Percentiles rank a stretch among this genome's conserved stretches.
phyloP scores from a whole-genome alignment of 2,888 invertebrate species.

The Noctua janthina region DNA sequence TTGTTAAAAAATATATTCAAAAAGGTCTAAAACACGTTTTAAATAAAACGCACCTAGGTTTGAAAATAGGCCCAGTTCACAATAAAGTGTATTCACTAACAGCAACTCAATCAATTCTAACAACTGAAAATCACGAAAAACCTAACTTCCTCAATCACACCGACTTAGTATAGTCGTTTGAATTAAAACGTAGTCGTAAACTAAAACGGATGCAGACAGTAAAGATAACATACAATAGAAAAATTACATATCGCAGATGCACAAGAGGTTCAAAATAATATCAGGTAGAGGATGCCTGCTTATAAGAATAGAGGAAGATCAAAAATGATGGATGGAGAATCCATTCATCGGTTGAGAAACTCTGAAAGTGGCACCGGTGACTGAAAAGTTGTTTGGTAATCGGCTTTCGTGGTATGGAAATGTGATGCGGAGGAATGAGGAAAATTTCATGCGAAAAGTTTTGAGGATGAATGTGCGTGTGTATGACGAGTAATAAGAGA shows the following conservation, averaged over 20 bases:
- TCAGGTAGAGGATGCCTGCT: not conserved
- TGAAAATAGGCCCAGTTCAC: not conserved
- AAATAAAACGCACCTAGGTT: conserved; percentile 12
- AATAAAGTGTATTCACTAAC: conserved; percentile 19
- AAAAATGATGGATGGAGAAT: too few species aligned
- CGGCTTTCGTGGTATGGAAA: too few species aligned
- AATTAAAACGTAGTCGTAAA: conserved; percentile 17
- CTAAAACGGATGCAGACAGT: not conserved
- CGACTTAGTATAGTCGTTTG: conserved; percentile 25
- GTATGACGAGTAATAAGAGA: too few species aligned
- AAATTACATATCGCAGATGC: not conserved
- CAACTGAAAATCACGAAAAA: conserved; percentile 31
- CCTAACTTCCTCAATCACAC: conserved; percentile 41
- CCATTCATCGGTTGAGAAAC: too few species aligned
- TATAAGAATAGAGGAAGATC: not conserved
- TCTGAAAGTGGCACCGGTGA: too few species aligned
- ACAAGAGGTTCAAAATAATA: not conserved
- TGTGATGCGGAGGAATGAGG: too few species aligned
- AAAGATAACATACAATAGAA: not conserved
- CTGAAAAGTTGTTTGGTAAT: too few species aligned
- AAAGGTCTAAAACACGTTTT: not conserved
- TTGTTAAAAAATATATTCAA: not conserved
- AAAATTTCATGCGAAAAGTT: too few species aligned
- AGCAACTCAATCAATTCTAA: conserved; percentile 28
- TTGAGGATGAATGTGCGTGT: too few species aligned